phyloP scores from a whole-genome alignment of 2,113 vertebrate species.

The Dicrurus megarhynchus region DNA sequence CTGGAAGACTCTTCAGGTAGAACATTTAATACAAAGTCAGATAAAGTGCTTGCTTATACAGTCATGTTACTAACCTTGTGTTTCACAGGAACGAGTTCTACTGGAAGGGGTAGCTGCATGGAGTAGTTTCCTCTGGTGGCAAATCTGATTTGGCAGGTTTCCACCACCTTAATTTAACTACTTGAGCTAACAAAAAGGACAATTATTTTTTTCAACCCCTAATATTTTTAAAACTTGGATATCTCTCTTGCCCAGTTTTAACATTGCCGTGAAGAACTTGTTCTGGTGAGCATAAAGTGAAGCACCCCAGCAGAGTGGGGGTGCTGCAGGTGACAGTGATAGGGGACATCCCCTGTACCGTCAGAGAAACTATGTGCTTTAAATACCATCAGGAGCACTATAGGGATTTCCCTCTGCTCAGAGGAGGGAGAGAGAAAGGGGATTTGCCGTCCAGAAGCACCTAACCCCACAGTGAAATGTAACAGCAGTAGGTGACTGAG shows the following conservation, averaged over 20 bases:
- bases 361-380: background rate
- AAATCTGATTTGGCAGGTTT: background rate
- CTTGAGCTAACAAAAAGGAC: background rate
- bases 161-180: background rate
- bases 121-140: background rate
- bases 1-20: background rate
- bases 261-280: background rate
- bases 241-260: background rate
- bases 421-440: background rate
- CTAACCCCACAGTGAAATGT: background rate
- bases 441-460: background rate
- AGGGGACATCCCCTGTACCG: background rate
- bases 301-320: background rate
- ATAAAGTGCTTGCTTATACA: background rate
- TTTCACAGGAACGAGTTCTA: background rate
- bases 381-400: background rate
- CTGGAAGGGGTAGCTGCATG: background rate
- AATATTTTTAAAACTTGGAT: background rate
- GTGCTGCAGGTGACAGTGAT: rapidly evolving
- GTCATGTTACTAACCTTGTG: background rate
- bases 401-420: background rate
- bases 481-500: background rate
- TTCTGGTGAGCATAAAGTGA: background rate
- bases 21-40: background rate
- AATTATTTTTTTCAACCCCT: background rate